Evolutionary conservation across 2,888 invertebrate species (phyloP), one percentile per base, ranked within the genome.

Genomic region (Gasteruption jaculator): DNA sequence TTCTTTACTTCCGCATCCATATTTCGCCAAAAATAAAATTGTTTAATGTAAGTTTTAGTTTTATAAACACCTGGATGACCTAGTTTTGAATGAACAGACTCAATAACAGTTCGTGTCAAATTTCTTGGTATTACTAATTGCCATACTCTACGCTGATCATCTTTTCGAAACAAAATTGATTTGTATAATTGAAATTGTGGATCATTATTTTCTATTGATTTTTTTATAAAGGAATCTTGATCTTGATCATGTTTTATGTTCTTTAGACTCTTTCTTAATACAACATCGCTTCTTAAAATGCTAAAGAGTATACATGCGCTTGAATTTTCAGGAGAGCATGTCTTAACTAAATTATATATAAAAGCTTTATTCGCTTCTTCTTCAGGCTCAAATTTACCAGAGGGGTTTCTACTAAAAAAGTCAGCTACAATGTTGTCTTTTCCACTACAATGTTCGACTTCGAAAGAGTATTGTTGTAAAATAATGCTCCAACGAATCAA

Each of bases 401-500:
- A 10, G 2, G 48, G 44, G 41, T 45, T 52, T 2, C 60, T 32
- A 4, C 56, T 58, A 7, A 57, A 39, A 2, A 49, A 40, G 40
- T 61, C 57, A 1, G 51, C 53, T 5, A 50, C 46, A 0, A 54
- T 14, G 35, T 58, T 59, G 3, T 57, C 50, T 1, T 16, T 36
- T 1, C 58, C 61, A 8, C 29, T 41, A 34, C 53, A 43, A 29
- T 59, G 41, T 19, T 48, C 43, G 1, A 60, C 26, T 0, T 14
- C 34, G 21, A 52, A 59, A 33, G 52, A 38, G 35, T 52, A 61
- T 35, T 54, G 52, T 20, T 56, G 52, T n/a, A 59, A 34, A 21
- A 41, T 46, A 1, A 52, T 14, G 12, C 47, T 37, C 57, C 58
- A 61, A 3, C 63, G 32, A 4, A 45, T 49, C 1, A 62, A 20